phyloP scores from a whole-genome alignment of 2,797 vertebrate genomes.

The Valencia hispanica region DNA sequence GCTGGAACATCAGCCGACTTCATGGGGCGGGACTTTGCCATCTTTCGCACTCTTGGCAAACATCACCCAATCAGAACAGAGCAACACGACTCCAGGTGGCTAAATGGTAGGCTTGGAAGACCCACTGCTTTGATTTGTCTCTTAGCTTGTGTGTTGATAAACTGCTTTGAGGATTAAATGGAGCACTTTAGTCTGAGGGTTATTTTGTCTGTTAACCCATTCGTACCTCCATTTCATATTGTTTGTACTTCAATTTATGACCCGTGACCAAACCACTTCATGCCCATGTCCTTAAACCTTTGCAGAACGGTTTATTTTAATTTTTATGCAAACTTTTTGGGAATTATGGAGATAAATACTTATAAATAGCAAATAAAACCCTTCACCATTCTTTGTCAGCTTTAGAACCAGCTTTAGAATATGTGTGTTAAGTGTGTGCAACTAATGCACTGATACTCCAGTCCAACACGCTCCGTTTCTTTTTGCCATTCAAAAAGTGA shows the following conservation, averaged over 20 bases:
- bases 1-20: slow-evolving; percentile 98
- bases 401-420: background rate
- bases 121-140: background rate
- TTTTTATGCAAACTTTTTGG: background rate
- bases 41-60: slow-evolving; percentile 95
- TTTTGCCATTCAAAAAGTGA: background rate
- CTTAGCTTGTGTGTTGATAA: background rate
- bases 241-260: background rate
- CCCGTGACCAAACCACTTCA: background rate
- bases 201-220: background rate
- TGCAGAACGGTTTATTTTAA: background rate
- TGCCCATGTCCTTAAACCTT: background rate
- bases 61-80: slow-evolving; percentile 98
- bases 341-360: background rate
- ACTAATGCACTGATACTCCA: background rate
- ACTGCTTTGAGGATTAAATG: background rate
- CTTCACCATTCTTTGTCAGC: background rate
- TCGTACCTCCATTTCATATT: background rate
- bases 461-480: background rate
- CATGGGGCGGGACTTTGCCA: slow-evolving; percentile 98
- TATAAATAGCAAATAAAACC: background rate
- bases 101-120: slow-evolving; percentile 87
- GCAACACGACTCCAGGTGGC: slow-evolving; percentile 97
- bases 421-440: background rate
- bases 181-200: background rate